Conservation (phyloP, 2,113 vertebrate species). For the Eretmochelys imbricata region DNA sequence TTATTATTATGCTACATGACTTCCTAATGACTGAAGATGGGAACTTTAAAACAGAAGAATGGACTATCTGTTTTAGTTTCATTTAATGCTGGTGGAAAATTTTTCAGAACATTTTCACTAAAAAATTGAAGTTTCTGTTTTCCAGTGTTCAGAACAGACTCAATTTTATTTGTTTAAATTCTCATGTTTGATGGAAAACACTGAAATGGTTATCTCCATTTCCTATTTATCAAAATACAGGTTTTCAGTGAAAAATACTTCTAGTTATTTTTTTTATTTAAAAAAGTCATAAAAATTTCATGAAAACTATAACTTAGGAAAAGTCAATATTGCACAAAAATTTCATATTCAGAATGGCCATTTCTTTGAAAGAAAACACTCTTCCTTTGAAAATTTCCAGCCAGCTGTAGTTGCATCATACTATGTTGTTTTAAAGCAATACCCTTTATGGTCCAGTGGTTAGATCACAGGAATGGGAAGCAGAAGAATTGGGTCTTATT, state of each 20-base stretch:
- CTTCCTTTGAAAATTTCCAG: background rate
- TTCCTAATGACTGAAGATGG: background rate
- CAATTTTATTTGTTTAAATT: background rate
- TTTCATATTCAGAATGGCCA: background rate
- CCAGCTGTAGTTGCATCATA: background rate
- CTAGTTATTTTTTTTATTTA: background rate
- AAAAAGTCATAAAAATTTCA: background rate
- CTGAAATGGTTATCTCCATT: background rate
- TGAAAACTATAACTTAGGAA: background rate
- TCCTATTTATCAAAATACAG: background rate
- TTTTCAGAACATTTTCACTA: background rate
- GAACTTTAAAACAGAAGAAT: background rate
- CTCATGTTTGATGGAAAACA: background rate
- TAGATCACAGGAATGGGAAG: background rate
- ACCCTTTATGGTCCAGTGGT: background rate
- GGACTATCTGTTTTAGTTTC: background rate
- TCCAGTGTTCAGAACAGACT: background rate
- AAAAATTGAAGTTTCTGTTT: background rate
- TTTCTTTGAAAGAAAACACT: background rate
- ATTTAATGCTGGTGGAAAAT: background rate
- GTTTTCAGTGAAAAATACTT: background rate
- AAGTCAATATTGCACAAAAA: background rate
- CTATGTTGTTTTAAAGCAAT: background rate
- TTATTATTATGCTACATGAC: background rate
- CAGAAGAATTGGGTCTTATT: accelerated